Conservation (phyloP, 2,888 invertebrate genomes). For the Abscondita cerata region DNA sequence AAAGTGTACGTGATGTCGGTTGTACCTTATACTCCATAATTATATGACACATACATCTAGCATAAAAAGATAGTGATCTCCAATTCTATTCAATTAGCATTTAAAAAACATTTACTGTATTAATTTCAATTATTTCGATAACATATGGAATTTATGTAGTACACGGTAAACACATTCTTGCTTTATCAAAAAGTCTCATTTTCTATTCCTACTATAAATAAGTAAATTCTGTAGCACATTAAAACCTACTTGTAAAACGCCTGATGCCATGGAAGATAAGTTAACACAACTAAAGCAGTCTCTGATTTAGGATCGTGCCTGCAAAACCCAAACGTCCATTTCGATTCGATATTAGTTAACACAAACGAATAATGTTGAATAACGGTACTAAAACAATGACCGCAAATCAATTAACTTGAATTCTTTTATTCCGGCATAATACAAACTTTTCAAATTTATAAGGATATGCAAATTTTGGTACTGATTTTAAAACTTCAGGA, state of each 20-base stretch:
- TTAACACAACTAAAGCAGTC: constrained; percentile 83
- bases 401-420: neutral
- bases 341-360: constrained; percentile 91
- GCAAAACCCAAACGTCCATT: constrained; percentile 97
- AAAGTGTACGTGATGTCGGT: no score
- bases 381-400: constrained; percentile 69
- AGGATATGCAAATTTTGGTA: constrained; percentile 92
- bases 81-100: neutral
- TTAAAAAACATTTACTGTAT: no score
- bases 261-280: constrained; percentile 96
- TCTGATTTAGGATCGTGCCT: constrained; percentile 91
- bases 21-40: no score
- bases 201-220: neutral
- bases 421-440: neutral
- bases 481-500: constrained; percentile 83
- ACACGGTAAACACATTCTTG: neutral
- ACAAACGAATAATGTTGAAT: constrained; percentile 98
- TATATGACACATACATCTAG: no score
- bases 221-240: neutral
- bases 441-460: constrained; percentile 80
- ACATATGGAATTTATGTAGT: no score
- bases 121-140: no score
- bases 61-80: no score
- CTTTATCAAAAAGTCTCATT: no score
- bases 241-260: constrained; percentile 85